Percentiles rank a stretch among this genome's conserved stretches.
phyloP scores from a whole-genome alignment of 2,113 vertebrate genomes.

The Pagrus major region DNA sequence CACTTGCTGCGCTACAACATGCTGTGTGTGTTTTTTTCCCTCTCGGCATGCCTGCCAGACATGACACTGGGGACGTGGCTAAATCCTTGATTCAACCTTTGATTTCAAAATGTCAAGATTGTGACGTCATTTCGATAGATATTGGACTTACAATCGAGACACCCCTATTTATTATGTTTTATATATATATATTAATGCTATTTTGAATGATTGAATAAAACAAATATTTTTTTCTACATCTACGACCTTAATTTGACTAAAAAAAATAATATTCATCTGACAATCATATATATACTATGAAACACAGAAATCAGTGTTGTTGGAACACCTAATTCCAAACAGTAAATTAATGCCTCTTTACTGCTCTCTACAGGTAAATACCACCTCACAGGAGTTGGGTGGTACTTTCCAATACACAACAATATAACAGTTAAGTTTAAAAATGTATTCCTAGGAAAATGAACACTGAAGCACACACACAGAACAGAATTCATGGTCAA shows the following conservation, averaged over 20 bases:
- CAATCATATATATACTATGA: background rate
- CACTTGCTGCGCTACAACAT: no score
- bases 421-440: background rate
- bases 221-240: background rate
- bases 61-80: no score
- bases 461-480: background rate
- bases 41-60: no score
- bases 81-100: no score
- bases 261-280: background rate
- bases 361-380: constrained; percentile 12
- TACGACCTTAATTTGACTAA: background rate
- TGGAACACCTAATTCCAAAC: background rate
- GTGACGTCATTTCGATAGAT: no score
- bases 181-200: no score
- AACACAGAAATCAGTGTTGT: background rate
- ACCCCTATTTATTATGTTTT: no score
- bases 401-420: no score
- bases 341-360: background rate
- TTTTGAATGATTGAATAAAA: background rate
- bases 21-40: no score
- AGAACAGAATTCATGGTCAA: background rate
- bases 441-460: background rate
- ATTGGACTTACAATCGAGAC: no score
- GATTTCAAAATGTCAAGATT: no score
- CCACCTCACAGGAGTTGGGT: background rate